Evolutionary conservation across 2,797 vertebrate genomes (phyloP).

Genomic region (Lepilemur ruficaudatus): DNA sequence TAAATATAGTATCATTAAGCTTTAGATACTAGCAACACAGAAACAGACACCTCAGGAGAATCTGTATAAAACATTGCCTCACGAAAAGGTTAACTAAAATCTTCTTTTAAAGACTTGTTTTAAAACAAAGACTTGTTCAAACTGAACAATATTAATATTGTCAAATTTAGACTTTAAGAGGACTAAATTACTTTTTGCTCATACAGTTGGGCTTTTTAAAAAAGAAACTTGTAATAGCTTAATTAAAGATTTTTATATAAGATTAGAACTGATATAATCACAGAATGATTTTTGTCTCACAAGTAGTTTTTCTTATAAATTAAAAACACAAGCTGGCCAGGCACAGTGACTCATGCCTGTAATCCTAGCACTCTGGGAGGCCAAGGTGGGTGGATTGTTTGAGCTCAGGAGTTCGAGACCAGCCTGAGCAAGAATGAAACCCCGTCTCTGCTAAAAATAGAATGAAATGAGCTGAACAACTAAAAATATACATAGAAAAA

Average conservation of each 20-base stretch:
- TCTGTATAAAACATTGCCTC: background rate
- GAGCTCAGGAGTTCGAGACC: no score
- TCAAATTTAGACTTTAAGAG: conserved; percentile 34
- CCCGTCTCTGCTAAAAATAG: no score
- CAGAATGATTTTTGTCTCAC: background rate
- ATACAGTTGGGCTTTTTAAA: background rate
- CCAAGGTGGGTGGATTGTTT: no score
- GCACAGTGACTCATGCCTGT: no score
- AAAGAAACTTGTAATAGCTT: background rate
- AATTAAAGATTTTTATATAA: conserved; percentile 40
- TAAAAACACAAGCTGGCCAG: conserved; percentile 4
- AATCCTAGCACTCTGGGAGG: no score
- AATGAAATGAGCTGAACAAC: no score
- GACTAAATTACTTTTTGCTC: conserved; percentile 34
- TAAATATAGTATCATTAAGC: background rate
- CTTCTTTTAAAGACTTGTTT: conserved; percentile 28
- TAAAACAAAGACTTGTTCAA: conserved; percentile 21
- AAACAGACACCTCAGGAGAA: background rate
- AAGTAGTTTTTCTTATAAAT: conserved; percentile 25
- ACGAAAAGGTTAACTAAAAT: conserved; percentile 25
- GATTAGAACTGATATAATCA: conserved; percentile 9
- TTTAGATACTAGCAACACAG: background rate
- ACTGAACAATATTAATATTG: background rate
- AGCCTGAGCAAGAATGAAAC: no score
- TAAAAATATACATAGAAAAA: no score